A percentile compares a stretch with the other conserved stretches of the same genome.
Evolutionary conservation across 2,888 invertebrate genomes (phyloP).

Genomic region (Rhagonycha lutea): DNA sequence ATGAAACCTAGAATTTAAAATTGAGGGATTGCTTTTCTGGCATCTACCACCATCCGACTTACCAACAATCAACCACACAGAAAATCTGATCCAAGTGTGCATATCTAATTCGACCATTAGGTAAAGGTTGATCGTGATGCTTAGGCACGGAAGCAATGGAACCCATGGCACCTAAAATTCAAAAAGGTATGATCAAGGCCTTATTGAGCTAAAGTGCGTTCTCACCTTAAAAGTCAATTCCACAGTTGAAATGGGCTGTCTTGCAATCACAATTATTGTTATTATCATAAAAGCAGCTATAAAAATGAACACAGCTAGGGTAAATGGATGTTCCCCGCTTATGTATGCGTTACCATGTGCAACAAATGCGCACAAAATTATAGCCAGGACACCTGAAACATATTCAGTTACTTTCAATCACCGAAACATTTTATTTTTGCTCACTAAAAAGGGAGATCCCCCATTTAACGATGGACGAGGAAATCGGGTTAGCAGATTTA

Average conservation of each 20-base stretch:
- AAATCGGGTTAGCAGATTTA: slow-evolving; percentile 67
- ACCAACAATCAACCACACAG: slow-evolving; percentile 83
- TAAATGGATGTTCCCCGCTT: slow-evolving; percentile 50
- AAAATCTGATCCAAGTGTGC: slow-evolving; percentile 87
- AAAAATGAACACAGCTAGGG: slow-evolving; percentile 50
- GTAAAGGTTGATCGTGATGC: slow-evolving; percentile 86
- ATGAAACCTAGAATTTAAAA: slow-evolving; percentile 66
- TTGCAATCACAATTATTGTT: slow-evolving; percentile 63
- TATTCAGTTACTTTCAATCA: background rate
- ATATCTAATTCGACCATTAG: slow-evolving; percentile 87
- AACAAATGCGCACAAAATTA: slow-evolving; percentile 59
- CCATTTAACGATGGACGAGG: slow-evolving; percentile 68
- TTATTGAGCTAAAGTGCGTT: background rate
- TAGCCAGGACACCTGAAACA: slow-evolving; percentile 60
- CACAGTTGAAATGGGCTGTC: slow-evolving; percentile 68
- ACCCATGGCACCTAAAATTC: slow-evolving; percentile 66
- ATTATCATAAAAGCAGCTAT: slow-evolving; percentile 54
- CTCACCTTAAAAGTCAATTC: slow-evolving; percentile 73
- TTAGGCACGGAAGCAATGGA: slow-evolving; percentile 81
- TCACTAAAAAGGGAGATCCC: slow-evolving; percentile 63
- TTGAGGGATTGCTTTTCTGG: background rate
- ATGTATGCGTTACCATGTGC: slow-evolving; percentile 48
- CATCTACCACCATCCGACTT: slow-evolving; percentile 33
- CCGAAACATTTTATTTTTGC: slow-evolving; percentile 23
- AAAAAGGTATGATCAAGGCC: background rate